Evolutionary conservation across 2,888 invertebrate genomes (phyloP), one percentile per base, ranked within the genome.

Genomic region (Neuroscelio doddi): DNA sequence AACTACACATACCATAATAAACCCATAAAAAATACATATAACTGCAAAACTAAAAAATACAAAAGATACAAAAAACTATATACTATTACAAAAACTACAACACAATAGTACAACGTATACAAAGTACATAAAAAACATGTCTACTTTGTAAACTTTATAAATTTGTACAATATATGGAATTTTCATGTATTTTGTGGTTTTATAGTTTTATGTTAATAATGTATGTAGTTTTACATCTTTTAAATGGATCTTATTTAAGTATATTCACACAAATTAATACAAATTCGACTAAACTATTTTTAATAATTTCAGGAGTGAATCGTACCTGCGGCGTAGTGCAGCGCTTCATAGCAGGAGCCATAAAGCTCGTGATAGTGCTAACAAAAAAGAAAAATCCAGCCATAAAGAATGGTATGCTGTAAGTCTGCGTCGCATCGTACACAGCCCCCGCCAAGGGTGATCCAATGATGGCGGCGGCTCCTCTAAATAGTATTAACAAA

Each of bases 401-500:
- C 88, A 97, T 93, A 80, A 90, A 95, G 87, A 98, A 99, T 8
- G 97, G 93, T 29, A 94, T 89, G 80, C 92, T 91, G 83, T 96
- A 98, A 67, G 91, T 91, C 67, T 90, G 83, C 0, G 97, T 97
- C 1, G 92, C 89, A 84, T 98, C 97, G 80, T 93, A 97, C 16
- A 98, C 91, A 16, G 93, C 92, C 68, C 98, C 98, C 73, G 94
- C 91, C 71, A 94, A 84, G 0, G 93, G 93, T 1, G 93, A 92
- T 14, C 94, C 94, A 75, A 96, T 87, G 47, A 97, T 93, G 12
- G 96, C 94, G 3, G 98, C 96, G 30, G 94, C 92, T 44, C 98
- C 99, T 80, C 98, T 92, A 88, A 97, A 96, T 73, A 99, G 86
- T 77, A 98, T 97, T 53, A 99, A 88, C 67, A 98, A 88, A 8